Conservation (phyloP, 1,140 invertebrate species). For the Drosophila triauraria region DNA sequence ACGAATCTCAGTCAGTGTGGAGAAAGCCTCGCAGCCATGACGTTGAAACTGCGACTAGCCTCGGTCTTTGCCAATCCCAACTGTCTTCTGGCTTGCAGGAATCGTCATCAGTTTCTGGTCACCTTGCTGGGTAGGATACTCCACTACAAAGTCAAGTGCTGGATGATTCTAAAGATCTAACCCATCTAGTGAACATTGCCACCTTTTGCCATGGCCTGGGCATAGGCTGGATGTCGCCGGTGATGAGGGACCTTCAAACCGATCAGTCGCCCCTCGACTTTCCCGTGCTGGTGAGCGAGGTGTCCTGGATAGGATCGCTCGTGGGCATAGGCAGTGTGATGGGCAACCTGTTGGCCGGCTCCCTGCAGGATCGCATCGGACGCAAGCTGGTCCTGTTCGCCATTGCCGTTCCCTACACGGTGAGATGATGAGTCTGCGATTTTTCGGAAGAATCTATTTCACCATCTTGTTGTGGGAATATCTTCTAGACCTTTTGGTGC, state of each 20-base stretch:
- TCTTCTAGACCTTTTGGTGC: conserved; percentile 59
- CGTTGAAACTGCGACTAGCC: conserved; percentile 29
- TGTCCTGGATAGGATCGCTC: conserved; percentile 78
- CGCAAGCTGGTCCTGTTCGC: conserved; percentile 56
- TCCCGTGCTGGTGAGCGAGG: conserved; percentile 50
- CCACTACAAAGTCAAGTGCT: too few species aligned
- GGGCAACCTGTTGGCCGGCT: conserved; percentile 62
- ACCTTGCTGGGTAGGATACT: conserved; percentile 56
- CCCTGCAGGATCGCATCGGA: conserved; percentile 66
- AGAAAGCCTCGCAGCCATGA: conserved; percentile 38
- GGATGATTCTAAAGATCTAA: not conserved
- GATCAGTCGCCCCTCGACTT: conserved; percentile 67
- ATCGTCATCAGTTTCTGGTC: conserved; percentile 61
- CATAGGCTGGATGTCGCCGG: conserved; percentile 85
- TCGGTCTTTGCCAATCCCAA: conserved; percentile 52
- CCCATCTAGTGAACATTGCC: conserved; percentile 75
- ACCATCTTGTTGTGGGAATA: not conserved
- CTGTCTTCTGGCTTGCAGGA: conserved; percentile 57
- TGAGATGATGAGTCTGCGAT: conserved; percentile 18
- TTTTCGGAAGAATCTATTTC: not conserved
- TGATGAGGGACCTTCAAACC: conserved; percentile 78
- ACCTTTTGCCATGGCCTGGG: conserved; percentile 85
- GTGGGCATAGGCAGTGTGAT: conserved; percentile 74
- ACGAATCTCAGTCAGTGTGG: conserved; percentile 22
- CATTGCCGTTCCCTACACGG: conserved; percentile 56